Evolutionary conservation across 2,888 invertebrate genomes (phyloP), one percentile per base, ranked within the genome.

Genomic region (Plemyria rubiginata): DNA sequence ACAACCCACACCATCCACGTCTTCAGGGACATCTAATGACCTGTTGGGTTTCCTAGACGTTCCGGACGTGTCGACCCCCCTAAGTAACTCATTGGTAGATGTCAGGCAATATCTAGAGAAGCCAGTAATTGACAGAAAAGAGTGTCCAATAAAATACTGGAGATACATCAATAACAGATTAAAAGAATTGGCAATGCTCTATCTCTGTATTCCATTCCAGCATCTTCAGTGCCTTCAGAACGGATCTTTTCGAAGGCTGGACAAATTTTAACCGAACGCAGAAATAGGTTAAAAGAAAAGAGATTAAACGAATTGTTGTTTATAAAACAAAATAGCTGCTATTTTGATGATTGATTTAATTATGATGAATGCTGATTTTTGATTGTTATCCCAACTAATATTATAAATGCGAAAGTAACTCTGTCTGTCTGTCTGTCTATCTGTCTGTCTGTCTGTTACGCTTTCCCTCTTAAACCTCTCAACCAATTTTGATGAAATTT

Each of bases 31-130:
- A 53, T 15, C 52, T 36, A 15, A 53, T 53, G 52, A 53, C 52
- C 52, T 53, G 52, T 53, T 53, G 52, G 52, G 52, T 11, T 53
- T 53, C 52, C 52, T 53, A 15, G 52, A 53, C 52, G 52, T 53
- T 53, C 52, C 46, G 46, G 46, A 22, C 46, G 46, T 46, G 11
- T 46, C 46, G 46, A 46, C 46, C 46, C 46, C 46, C 11, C 22
- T 46, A 36, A 53, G 40, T 53, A 41, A 53, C 53, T 41, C 40
- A 53, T 41, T 41, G 40, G 53, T 41, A 53, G 53, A 53, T 53
- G 53, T 53, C 49, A 49, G 49, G 13, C 49, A 49, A 49, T 53
- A 56, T 56, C 56, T 56, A 2, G 48, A 48, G 48, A 56, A 48
- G 48, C 56, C 49, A 48, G 56, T 32, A 49, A 49, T 56, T 56